Base-by-base conservation (phyloP, 2,797 vertebrate genomes). In the Erethizon dorsatum region DNA sequence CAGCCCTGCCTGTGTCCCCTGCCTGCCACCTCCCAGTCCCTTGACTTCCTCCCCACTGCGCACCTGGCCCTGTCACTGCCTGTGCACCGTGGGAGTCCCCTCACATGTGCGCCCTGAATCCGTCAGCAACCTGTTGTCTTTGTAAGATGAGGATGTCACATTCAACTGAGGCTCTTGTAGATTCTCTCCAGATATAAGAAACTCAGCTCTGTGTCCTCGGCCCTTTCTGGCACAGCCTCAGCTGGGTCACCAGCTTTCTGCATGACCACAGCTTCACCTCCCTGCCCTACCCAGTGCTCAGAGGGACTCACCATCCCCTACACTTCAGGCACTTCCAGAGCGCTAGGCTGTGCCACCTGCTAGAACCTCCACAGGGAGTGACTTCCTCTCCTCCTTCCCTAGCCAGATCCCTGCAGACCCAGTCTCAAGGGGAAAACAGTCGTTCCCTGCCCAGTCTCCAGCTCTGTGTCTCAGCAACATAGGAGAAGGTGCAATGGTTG, bases 191-290 rank as follows among this genome's bases (percentile, higher is more conserved):
- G 54, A 78, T 71, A 31, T 9, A 67, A 69, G 59, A 61, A 69
- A 61, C 28, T 50, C n/a, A n/a, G 59, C 4, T 10, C 59, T 61
- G 59, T 31, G 37, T 69, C 20, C 75, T 77, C 2, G 4, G 47
- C 6, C 52, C 0, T n/a, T 67, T 9, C 1, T 4, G 3, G 11
- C 0, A 0, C 6, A 18, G 41, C 13, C 8, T 17, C 0, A 0
- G 24, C 31, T 61, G 50, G 1, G 5, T 26, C 73, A 45, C 0
- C 0, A 57, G 13, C 77, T 83, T 13, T 59, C 1, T 20, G 52
- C 45, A 56, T 28, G 47, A 47, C 17, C 14, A 9, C 14, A 65
- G 47, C 50, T 17, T 18, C 56, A 4, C 1, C 71, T 82, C n/a
- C 37, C 31, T 1, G 3, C 54, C 28, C 8, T 18, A 18, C 37